Conservation (phyloP, 2,113 vertebrate genomes). For the Phyllopteryx taeniolatus region DNA sequence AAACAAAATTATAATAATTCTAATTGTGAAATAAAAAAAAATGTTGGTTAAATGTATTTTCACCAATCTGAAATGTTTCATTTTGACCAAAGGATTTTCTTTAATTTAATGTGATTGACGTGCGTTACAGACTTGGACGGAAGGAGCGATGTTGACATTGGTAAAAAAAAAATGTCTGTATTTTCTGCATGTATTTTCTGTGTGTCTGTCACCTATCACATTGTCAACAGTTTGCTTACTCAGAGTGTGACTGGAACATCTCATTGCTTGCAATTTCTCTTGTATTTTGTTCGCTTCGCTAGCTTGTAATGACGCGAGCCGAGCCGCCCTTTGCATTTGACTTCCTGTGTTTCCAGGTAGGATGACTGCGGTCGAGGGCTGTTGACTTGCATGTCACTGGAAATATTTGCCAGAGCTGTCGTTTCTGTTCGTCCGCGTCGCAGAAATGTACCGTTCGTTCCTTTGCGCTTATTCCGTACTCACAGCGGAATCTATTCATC, state of each 20-base stretch:
- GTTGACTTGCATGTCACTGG: constrained; percentile 74
- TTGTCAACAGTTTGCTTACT: background rate
- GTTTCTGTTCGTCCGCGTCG: background rate
- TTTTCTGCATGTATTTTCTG: background rate
- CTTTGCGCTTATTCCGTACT: too few relatives aligned
- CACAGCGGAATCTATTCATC: too few relatives aligned
- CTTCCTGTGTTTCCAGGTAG: constrained; percentile 58
- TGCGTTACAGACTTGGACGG: too few relatives aligned
- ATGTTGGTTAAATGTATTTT: too few relatives aligned
- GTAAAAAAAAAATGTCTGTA: too few relatives aligned
- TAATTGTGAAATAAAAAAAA: too few relatives aligned
- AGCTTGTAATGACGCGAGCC: constrained; percentile 33
- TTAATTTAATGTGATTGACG: too few relatives aligned
- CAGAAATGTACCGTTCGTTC: background rate
- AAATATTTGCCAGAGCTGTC: constrained; percentile 36
- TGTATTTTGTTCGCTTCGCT: constrained; percentile 35
- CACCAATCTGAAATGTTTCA: too few relatives aligned
- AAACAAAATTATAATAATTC: too few relatives aligned
- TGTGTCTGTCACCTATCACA: background rate
- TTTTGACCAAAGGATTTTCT: too few relatives aligned
- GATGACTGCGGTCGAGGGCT: constrained; percentile 33
- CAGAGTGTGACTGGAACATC: constrained; percentile 9
- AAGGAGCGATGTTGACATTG: too few relatives aligned
- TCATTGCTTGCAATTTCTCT: constrained; percentile 20
- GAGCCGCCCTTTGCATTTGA: constrained; percentile 55